phyloP scores from a whole-genome alignment of 2,113 vertebrate genomes.

The Galbula dea region DNA sequence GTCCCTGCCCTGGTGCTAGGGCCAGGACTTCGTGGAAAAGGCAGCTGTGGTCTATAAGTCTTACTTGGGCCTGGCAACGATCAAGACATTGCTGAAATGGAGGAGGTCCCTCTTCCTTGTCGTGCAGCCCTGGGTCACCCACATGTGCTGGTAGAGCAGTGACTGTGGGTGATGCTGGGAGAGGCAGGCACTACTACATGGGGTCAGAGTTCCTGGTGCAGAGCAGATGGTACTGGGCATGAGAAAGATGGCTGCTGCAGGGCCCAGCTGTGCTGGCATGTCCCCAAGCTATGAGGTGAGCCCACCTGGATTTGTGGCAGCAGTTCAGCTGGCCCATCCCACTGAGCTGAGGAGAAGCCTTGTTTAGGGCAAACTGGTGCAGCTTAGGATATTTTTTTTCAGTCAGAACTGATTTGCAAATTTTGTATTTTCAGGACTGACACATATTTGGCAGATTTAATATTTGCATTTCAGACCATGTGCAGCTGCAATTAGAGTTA shows the following conservation, averaged over 20 bases:
- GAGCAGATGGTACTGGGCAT: rapidly evolving
- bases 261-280: neutral
- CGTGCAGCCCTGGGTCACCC: neutral
- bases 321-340: neutral
- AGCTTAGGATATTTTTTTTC: neutral
- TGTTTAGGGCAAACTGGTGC: neutral
- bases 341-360: too few species aligned
- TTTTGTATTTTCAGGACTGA: neutral
- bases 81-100: neutral
- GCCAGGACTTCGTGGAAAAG: neutral
- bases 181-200: neutral
- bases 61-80: neutral
- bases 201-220: neutral
- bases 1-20: neutral
- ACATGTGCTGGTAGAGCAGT: too few species aligned
- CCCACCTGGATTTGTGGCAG: neutral
- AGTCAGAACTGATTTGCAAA: neutral
- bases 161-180: too few species aligned
- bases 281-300: too few species aligned
- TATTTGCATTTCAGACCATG: neutral
- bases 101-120: neutral
- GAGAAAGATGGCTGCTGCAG: neutral
- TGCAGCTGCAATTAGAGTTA: neutral
- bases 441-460: neutral
- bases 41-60: neutral